Base-by-base conservation (phyloP, 1,140 invertebrate species). In the Euglossa dilemma region DNA sequence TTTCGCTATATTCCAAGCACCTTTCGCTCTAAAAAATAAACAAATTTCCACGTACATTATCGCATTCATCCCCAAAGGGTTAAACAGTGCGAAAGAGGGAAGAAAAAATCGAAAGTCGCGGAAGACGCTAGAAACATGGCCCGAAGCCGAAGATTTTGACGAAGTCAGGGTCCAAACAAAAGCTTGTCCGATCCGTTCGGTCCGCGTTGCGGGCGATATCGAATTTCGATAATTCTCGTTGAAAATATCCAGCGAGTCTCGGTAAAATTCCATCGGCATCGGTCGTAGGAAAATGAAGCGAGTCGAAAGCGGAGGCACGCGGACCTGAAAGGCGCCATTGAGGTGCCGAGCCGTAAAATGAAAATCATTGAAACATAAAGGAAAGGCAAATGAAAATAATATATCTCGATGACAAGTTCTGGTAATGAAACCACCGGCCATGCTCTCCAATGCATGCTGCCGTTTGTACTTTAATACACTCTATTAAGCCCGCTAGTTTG, bases 391-490 rank as follows among this genome's bases (percentile, higher is more conserved):
- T 20, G 67, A 67, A 73, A 81, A 82, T 72, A 28, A 78, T 11
- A 11, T 54, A 72, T 47, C 43, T 18, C 25, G 76, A 70, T 36
- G 64, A 16, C 70, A 70, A 23, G 9, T 69, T 47, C 18, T 70
- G 11, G 18, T n/a, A 70, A 67, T 14, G 52, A 47, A 2, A 23
- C 43, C 47, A 43, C 25, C 18, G 57, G 9, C 18, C 25, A 36
- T 14, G 11, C 2, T 16, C 11, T 12, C 25, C 23, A 74, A 74
- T 45, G 36, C 28, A 28, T 45, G 47, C 57, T 63, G 47, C 47
- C 78, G 45, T 63, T 80, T 80, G 45, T 80, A 47, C 59, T 64
- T 64, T 64, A 80, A 80, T 80, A 80, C 20, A 52, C 36, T 16
- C 78, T 74, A 80, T 80, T 80, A 74, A 80, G 78, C 78, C 47